Evolutionary conservation across 2,113 vertebrate genomes (phyloP), one percentile per base, ranked within the genome.

Genomic region (Aegithalos caudatus): DNA sequence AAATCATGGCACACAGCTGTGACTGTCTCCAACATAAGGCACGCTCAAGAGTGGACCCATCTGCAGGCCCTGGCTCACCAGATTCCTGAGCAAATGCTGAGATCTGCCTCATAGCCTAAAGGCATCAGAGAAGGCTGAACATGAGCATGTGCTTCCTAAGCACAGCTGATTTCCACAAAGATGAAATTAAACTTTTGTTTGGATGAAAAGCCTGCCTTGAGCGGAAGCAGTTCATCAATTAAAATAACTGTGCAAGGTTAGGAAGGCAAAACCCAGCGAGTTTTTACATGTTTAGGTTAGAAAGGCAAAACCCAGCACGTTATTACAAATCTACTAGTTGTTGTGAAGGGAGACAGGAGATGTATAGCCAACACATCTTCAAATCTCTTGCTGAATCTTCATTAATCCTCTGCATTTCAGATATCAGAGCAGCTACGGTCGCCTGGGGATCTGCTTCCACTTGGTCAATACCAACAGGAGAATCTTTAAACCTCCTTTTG

Each of bases 401-500:
- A 22, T 65, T 94, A 74, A 90, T 88, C 91, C 86, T 77, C 6
- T 1, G 38, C 35, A 42, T 70, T 61, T 66, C 16, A 60, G 17
- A 15, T 76, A 93, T 87, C 89, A 88, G 47, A 92, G 93, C 53
- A 50, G 73, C 56, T 90, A 60, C 2, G 1, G 5, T 35, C 69
- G 62, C 44, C 53, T 54, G 85, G 27, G 53, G 70, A 85, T 66
- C 61, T 28, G 86, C 60, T 74, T 88, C 53, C 72, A 10, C 23
- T 28, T 57, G 86, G 84, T 90, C 77, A 81, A 74, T 84, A 96
- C 40, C 65, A 58, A 73, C 69, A 74, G 90, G 60, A 81, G 78
- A 86, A 81, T 53, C 73, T 67, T 78, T 81, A 95, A 97, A 87
- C 54, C 76, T 88, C 58, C 83, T 84, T 96, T 97, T 97, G 94